Evolutionary conservation across 2,888 invertebrate species (phyloP).

Genomic region (Stenichneumon culpator): DNA sequence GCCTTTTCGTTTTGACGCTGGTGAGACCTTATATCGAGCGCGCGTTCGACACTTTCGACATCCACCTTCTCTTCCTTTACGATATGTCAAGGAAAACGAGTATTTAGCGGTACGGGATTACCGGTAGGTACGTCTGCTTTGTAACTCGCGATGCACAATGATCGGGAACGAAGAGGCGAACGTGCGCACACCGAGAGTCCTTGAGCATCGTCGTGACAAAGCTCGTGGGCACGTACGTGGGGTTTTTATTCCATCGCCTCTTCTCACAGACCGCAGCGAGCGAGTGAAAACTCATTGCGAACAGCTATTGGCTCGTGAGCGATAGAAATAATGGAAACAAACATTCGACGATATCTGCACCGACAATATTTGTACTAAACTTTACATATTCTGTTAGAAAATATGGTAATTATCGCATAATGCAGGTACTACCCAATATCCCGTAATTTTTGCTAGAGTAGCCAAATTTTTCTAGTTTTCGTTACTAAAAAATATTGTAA

Average conservation of each 20-base stretch:
- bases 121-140: conserved; percentile 38
- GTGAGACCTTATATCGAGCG: conserved; percentile 18
- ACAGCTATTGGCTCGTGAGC: no score
- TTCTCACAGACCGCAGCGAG: not conserved
- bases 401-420: no score
- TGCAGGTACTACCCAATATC: no score
- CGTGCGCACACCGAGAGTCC: not conserved
- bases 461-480: no score
- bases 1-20: conserved; percentile 21
- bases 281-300: no score
- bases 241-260: conserved; percentile 17
- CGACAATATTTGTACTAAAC: no score
- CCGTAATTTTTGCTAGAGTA: no score
- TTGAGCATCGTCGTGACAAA: conserved; percentile 39
- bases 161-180: conserved; percentile 6
- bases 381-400: no score
- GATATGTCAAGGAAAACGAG: conserved; percentile 80
- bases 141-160: conserved; percentile 48
- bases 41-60: conserved; percentile 56
- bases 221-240: conserved; percentile 18
- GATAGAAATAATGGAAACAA: no score
- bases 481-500: no score
- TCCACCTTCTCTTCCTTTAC: conserved; percentile 50
- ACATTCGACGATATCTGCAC: no score
- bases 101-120: conserved; percentile 52